A percentile compares a stretch with the other conserved stretches of the same genome.
These are phyloP conservation scores for Parambassis ranga DNA, from an alignment of 2,797 vertebrate species.

Conservation along the genomic window DNA sequence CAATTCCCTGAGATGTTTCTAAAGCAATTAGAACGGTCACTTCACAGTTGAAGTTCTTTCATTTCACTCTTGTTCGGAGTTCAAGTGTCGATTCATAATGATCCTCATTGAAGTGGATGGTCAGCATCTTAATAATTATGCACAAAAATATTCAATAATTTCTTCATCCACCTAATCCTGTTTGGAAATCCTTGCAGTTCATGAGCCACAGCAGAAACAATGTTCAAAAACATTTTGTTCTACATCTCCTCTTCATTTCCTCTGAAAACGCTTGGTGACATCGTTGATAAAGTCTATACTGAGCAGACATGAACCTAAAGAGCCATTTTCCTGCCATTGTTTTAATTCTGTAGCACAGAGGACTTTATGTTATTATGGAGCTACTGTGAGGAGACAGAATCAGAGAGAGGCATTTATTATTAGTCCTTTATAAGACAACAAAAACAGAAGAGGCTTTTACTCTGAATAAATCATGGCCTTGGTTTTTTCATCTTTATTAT, in stretches of 20 bases:
- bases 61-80: not conserved
- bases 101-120: slow-evolving; percentile 25
- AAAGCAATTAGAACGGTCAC: no score
- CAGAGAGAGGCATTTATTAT: slow-evolving; percentile 59
- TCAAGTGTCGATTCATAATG: slow-evolving; percentile 25
- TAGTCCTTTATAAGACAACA: slow-evolving; percentile 44
- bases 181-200: slow-evolving; percentile 25
- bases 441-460: slow-evolving; percentile 63
- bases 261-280: slow-evolving; percentile 1
- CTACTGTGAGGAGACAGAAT: slow-evolving; percentile 5
- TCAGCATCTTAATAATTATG: slow-evolving; percentile 51
- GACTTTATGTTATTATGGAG: not conserved
- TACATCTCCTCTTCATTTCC: slow-evolving; percentile 20
- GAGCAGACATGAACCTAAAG: not conserved
- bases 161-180: slow-evolving; percentile 52
- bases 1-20: no score
- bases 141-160: slow-evolving; percentile 48
- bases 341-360: slow-evolving; percentile 10
- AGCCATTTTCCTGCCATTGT: not conserved
- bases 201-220: slow-evolving; percentile 13
- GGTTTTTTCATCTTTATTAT: slow-evolving; percentile 70
- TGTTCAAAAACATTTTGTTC: slow-evolving; percentile 19
- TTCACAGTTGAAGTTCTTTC: not conserved
- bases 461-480: slow-evolving; percentile 77
- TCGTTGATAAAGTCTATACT: not conserved